Evolutionary conservation across 2,113 vertebrate species (phyloP).

Genomic region (Rissa tridactyla): DNA sequence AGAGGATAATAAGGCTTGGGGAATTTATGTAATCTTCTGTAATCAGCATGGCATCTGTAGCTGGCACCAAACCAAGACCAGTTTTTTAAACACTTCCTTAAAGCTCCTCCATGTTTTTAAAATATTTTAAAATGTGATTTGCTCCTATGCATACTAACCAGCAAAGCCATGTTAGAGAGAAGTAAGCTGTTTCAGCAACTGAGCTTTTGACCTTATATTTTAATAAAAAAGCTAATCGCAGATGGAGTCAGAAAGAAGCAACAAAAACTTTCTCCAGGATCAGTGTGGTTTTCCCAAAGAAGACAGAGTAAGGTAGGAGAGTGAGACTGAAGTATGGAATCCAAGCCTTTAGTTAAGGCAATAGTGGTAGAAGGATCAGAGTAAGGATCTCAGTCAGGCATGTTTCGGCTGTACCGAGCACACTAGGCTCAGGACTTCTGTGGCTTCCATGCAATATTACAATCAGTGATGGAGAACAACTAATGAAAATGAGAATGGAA

Average conservation of each 20-base stretch:
- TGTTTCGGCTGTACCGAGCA: neutral
- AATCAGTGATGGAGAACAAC: neutral
- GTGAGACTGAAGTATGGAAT: neutral
- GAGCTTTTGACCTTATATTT: neutral
- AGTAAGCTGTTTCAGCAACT: neutral
- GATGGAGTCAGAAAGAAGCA: neutral
- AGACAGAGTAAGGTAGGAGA: neutral
- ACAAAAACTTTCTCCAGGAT: neutral
- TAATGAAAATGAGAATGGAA: neutral
- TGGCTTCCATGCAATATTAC: neutral
- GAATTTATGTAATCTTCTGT: constrained; percentile 51
- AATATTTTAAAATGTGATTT: constrained; percentile 28
- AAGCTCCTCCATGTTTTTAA: constrained; percentile 8
- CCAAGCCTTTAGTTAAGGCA: neutral
- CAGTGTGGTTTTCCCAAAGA: neutral
- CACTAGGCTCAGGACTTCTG: neutral
- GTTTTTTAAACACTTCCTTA: constrained; percentile 37
- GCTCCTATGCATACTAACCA: neutral
- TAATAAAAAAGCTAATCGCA: neutral
- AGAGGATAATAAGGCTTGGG: constrained; percentile 1
- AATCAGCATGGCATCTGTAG: constrained; percentile 40
- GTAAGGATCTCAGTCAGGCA: neutral
- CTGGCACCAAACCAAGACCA: constrained; percentile 36
- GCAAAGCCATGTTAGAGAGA: neutral
- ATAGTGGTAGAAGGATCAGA: neutral